Percentiles rank a stretch among this genome's conserved stretches.
Evolutionary conservation across 2,113 vertebrate genomes (phyloP).

Genomic region (Conger conger): DNA sequence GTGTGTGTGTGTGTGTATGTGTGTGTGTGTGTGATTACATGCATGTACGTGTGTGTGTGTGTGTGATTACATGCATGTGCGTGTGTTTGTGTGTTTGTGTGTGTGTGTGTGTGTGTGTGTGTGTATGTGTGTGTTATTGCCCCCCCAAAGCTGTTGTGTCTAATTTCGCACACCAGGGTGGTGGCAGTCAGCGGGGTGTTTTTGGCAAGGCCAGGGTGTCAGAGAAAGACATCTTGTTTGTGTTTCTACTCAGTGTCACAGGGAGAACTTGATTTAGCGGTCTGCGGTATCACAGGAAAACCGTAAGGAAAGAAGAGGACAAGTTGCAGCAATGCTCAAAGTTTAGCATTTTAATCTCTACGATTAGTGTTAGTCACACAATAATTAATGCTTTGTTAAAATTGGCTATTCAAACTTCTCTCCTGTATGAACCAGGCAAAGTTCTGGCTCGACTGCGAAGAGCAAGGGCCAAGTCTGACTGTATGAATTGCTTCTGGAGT

Average conservation of each 20-base stretch:
- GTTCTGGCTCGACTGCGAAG: background rate
- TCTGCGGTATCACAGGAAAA: background rate
- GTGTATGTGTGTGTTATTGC: background rate
- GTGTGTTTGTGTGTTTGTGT: background rate
- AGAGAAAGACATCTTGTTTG: background rate
- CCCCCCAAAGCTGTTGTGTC: background rate
- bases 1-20: constrained; percentile 1
- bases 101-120: background rate
- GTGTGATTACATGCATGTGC: background rate
- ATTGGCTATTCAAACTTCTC: background rate
- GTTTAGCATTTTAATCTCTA: background rate
- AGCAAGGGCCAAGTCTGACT: background rate
- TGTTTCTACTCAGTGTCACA: background rate
- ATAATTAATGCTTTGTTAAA: background rate
- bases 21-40: background rate
- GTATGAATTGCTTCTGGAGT: background rate
- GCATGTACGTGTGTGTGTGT: background rate
- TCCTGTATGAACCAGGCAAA: background rate
- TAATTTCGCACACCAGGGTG: background rate
- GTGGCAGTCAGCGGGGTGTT: background rate
- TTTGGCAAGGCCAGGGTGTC: background rate
- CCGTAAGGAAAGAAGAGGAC: background rate
- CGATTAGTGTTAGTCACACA: background rate
- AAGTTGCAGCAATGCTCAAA: background rate
- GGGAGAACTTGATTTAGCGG: background rate